phyloP scores from a whole-genome alignment of 2,113 vertebrate genomes.

The Ahaetulla prasina region DNA sequence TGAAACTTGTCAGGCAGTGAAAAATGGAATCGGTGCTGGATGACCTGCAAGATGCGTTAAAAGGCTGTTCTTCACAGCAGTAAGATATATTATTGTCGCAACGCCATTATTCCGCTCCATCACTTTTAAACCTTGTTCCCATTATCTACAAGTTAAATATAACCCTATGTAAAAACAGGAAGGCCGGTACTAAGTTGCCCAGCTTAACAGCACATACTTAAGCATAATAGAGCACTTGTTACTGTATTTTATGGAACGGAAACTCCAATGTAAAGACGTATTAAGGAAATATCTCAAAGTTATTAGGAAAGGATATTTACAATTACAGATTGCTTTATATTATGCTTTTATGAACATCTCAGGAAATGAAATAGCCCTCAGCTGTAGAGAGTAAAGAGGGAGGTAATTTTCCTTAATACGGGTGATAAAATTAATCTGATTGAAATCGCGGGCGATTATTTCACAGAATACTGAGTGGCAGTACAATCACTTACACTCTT shows the following conservation, averaged over 20 bases:
- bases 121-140: slow-evolving; percentile 85
- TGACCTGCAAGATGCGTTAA: slow-evolving; percentile 77
- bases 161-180: slow-evolving; percentile 85
- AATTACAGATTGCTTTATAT: slow-evolving; percentile 84
- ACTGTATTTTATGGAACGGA: slow-evolving; percentile 85
- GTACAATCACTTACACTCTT: slow-evolving; percentile 94
- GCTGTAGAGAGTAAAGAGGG: slow-evolving; percentile 84
- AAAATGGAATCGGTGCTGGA: slow-evolving; percentile 73
- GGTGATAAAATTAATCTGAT: slow-evolving; percentile 98
- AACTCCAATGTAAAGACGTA: slow-evolving; percentile 84
- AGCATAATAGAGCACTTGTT: slow-evolving; percentile 85
- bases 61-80: slow-evolving; percentile 76
- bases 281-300: slow-evolving; percentile 85
- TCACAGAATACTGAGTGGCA: slow-evolving; percentile 83
- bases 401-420: slow-evolving; percentile 90
- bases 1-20: slow-evolving; percentile 80
- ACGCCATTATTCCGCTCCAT: slow-evolving; percentile 83
- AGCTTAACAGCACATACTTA: slow-evolving; percentile 80
- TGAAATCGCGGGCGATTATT: slow-evolving; percentile 96
- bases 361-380: slow-evolving; percentile 89
- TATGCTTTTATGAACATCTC: slow-evolving; percentile 86
- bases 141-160: slow-evolving; percentile 86
- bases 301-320: slow-evolving; percentile 86
- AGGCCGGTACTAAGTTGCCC: slow-evolving; percentile 79
- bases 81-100: slow-evolving; percentile 83